Conservation (phyloP, 2,797 vertebrate species). For the Pangasius sanitwongsei region DNA sequence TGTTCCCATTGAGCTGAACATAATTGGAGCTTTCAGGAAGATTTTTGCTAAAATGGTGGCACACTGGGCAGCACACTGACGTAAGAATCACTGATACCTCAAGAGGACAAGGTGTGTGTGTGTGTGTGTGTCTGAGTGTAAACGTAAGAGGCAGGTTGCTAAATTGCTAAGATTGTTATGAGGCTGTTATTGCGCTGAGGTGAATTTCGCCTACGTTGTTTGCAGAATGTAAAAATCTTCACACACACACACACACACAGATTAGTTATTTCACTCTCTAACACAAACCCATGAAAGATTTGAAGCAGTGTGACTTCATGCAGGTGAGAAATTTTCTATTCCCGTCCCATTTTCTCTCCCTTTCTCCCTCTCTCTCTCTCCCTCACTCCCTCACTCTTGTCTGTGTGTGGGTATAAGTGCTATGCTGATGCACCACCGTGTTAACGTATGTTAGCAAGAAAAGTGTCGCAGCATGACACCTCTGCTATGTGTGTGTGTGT, state of each 20-base stretch:
- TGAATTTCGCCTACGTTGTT: not conserved
- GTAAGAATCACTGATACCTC: not conserved
- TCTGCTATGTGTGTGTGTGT: not conserved
- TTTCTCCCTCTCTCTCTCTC: not conserved
- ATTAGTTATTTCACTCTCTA: too few relatives aligned
- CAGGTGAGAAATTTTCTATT: not conserved
- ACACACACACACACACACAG: not conserved
- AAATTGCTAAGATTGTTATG: not conserved
- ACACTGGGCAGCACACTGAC: not conserved
- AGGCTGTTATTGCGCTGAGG: not conserved
- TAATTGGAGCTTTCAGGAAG: not conserved
- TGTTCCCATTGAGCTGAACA: not conserved
- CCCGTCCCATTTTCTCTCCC: not conserved
- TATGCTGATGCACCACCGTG: not conserved
- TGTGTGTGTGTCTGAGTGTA: not conserved
- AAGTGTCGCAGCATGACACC: conserved; percentile 1
- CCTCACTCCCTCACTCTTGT: not conserved
- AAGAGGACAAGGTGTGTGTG: not conserved
- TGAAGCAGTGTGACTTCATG: not conserved
- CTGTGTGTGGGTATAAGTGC: not conserved
- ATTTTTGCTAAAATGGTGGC: not conserved
- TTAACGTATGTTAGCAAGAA: not conserved
- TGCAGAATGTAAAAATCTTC: not conserved
- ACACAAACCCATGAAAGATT: not conserved
- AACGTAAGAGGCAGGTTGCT: not conserved